Conservation (phyloP, 2,797 vertebrate species). For the Mionectes olivaceus region DNA sequence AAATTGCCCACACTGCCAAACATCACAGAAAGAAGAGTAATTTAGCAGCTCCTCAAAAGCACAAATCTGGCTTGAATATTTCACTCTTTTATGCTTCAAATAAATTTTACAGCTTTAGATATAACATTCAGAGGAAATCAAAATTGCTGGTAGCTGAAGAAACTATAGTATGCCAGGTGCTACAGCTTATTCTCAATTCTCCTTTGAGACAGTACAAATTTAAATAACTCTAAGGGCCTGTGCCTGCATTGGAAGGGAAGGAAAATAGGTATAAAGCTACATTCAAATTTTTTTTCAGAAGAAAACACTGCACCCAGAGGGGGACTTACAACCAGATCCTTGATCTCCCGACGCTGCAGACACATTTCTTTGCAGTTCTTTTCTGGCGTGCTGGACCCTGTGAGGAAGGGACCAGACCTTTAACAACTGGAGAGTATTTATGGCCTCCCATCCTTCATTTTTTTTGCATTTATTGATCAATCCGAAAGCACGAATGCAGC, state of each 20-base stretch:
- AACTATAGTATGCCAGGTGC: neutral
- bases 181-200: neutral
- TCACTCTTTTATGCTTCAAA: neutral
- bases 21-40: neutral
- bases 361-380: neutral
- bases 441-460: neutral
- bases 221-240: neutral
- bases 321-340: neutral
- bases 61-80: neutral
- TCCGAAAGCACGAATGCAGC: neutral
- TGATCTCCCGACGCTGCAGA: neutral
- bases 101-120: neutral
- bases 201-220: neutral
- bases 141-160: neutral
- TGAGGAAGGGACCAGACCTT: neutral
- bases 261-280: neutral
- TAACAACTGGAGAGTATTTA: neutral
- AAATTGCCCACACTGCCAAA: neutral
- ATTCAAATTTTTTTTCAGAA: neutral
- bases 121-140: neutral
- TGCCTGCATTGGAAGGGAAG: neutral
- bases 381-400: rapidly evolving
- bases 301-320: neutral
- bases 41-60: neutral
- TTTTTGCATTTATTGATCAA: neutral